Evolutionary conservation across 2,113 vertebrate genomes (phyloP).

Genomic region (Rallus limicola): DNA sequence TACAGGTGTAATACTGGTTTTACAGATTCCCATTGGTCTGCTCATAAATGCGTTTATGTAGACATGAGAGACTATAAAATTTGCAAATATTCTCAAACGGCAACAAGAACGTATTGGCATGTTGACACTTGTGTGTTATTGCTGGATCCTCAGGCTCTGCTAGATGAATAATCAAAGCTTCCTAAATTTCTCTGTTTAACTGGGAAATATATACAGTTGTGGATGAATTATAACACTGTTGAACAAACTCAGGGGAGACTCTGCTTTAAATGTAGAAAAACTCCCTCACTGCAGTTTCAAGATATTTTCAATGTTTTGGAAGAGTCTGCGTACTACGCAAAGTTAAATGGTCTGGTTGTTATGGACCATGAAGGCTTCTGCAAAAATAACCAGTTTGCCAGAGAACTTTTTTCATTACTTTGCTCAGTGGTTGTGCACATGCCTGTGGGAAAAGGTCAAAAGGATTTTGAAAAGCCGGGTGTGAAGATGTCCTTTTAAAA

Average conservation of each 20-base stretch:
- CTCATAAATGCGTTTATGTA: neutral
- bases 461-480: slow-evolving; percentile 3
- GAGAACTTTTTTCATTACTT: neutral
- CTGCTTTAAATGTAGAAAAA: neutral
- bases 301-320: neutral
- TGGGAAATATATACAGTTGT: neutral
- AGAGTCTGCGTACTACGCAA: neutral
- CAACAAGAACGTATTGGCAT: neutral
- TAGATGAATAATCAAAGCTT: neutral
- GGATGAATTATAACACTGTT: neutral
- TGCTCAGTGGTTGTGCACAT: neutral
- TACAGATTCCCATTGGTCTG: neutral
- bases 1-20: neutral
- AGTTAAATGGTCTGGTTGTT: neutral
- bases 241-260: neutral
- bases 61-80: neutral
- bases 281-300: neutral
- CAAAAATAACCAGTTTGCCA: neutral
- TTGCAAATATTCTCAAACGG: neutral
- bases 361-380: neutral
- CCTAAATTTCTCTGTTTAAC: neutral
- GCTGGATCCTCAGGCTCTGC: neutral
- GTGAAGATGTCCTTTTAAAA: neutral
- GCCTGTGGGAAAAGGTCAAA: neutral
- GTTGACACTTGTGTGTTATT: neutral